phyloP scores from a whole-genome alignment of 2,797 vertebrate genomes.

The Leptodactylus fallax region DNA sequence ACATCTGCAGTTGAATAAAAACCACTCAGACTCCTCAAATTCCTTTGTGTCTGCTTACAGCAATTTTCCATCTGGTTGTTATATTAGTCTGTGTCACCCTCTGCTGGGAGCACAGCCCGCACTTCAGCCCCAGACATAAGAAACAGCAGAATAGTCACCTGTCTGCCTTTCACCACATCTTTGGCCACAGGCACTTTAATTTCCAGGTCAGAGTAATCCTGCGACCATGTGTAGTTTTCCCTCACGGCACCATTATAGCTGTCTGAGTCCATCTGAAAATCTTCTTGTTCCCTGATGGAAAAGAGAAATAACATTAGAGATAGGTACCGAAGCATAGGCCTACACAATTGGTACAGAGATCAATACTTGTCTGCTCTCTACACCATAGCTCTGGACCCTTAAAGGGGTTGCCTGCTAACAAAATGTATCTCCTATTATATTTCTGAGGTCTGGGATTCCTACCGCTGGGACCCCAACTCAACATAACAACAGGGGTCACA shows the following conservation, averaged over 20 bases:
- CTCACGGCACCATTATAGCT: slow-evolving; percentile 95
- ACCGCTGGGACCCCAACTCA: too few species aligned
- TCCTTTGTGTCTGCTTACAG: slow-evolving; percentile 37
- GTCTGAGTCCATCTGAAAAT: slow-evolving; percentile 85
- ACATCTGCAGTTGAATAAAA: slow-evolving; percentile 12
- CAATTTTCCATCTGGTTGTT: neutral
- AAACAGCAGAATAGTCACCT: slow-evolving; percentile 77
- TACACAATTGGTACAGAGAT: neutral
- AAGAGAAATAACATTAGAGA: slow-evolving; percentile 17
- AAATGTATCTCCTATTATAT: too few species aligned
- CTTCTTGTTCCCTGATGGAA: slow-evolving; percentile 77
- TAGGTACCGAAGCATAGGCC: neutral
- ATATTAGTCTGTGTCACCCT: slow-evolving; percentile 34
- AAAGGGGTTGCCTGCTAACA: too few species aligned
- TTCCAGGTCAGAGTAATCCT: slow-evolving; percentile 94
- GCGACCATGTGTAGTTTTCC: slow-evolving; percentile 94
- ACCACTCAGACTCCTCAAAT: neutral
- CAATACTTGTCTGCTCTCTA: neutral
- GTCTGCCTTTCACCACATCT: slow-evolving; percentile 86
- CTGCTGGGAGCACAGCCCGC: slow-evolving; percentile 22
- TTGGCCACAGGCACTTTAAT: slow-evolving; percentile 88
- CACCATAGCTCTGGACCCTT: too few species aligned
- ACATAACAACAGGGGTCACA: too few species aligned
- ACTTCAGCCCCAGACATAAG: slow-evolving; percentile 23
- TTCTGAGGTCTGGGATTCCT: too few species aligned